phyloP scores from a whole-genome alignment of 2,797 vertebrate genomes.

The Hoplostethus atlanticus region DNA sequence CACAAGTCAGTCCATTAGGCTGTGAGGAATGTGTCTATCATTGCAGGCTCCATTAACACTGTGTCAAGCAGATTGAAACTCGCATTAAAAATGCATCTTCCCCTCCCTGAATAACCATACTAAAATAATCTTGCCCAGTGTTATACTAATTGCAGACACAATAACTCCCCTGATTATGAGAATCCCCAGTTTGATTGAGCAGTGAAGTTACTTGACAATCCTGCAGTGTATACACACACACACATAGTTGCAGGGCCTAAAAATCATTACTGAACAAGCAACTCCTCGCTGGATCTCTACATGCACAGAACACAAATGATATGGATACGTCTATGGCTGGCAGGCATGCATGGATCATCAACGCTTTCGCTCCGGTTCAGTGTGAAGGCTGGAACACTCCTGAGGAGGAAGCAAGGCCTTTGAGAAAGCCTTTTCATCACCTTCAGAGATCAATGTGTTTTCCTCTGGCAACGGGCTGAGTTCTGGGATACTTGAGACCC shows the following conservation, averaged over 20 bases:
- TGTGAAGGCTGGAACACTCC: constrained; percentile 63
- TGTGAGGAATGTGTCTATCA: constrained; percentile 63
- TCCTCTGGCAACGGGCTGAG: constrained; percentile 76
- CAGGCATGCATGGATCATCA: constrained; percentile 65
- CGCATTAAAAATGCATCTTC: constrained; percentile 72
- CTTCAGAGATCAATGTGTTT: constrained; percentile 82
- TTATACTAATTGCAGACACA: constrained; percentile 40
- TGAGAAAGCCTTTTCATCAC: constrained; percentile 82
- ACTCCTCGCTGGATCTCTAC: constrained; percentile 23
- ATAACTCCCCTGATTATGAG: background rate
- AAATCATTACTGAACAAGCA: constrained; percentile 44
- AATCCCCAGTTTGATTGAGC: constrained; percentile 14
- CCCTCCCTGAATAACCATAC: constrained; percentile 18
- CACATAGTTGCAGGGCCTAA: constrained; percentile 13
- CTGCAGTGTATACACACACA: constrained; percentile 17
- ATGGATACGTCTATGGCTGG: constrained; percentile 44
- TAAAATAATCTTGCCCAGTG: constrained; percentile 19
- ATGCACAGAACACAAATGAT: constrained; percentile 54
- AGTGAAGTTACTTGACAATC: constrained; percentile 4
- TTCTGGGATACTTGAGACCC: constrained; percentile 79
- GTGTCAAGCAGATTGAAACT: constrained; percentile 64
- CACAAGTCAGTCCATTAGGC: constrained; percentile 66
- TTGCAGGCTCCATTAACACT: constrained; percentile 71
- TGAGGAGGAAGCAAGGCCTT: constrained; percentile 71
- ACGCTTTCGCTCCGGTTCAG: constrained; percentile 61